Base-by-base conservation (phyloP, 2,797 vertebrate species). In the Sternotherus odoratus region DNA sequence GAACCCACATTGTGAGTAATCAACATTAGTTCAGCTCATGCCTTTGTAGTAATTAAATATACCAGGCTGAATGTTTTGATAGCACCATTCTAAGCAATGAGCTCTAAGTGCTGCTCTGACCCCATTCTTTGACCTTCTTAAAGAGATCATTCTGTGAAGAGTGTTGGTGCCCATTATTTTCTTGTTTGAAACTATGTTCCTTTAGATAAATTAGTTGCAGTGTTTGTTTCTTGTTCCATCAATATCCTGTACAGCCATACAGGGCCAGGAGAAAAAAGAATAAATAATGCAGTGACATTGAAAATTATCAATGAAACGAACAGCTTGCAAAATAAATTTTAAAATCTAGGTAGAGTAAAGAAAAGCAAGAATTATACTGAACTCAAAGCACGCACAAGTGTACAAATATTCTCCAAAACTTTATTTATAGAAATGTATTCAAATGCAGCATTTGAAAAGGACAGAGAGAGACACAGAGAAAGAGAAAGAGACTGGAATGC, bases 381-480 rank as follows among this genome's bases (percentile, higher is more conserved):
- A 80, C 43, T 72, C 4, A 79, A 36, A 50, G 1, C 77, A 49
- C n/a, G 88, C 84, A 80, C 23, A 46, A 89, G 54, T 79, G 56
- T 87, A 82, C 78, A 91, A 96, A 89, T 92, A 95, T 91, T 97
- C 83, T 85, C 96, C 91, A 96, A 94, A 96, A 93, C 89, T 98
- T 98, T 98, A 98, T 98, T 98, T 90, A 80, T 95, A 95, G 94
- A 97, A 97, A 97, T 51, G 57, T 89, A 79, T 95, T 96, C 89
- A 96, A 97, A 96, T 90, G 88, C 90, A 96, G 96, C 93, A 96
- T 78, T 90, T 88, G 82, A 91, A 95, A 91, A 97, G 90, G 57
- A 83, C n/a, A 53, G 57, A 39, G 15, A 54, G 53, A 54, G 7
- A n/a, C n/a, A n/a, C n/a, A n/a, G n/a, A 83, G 86, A 6, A 82